phyloP scores from a whole-genome alignment of 1,140 invertebrate genomes.

The Laupala kohalensis region DNA sequence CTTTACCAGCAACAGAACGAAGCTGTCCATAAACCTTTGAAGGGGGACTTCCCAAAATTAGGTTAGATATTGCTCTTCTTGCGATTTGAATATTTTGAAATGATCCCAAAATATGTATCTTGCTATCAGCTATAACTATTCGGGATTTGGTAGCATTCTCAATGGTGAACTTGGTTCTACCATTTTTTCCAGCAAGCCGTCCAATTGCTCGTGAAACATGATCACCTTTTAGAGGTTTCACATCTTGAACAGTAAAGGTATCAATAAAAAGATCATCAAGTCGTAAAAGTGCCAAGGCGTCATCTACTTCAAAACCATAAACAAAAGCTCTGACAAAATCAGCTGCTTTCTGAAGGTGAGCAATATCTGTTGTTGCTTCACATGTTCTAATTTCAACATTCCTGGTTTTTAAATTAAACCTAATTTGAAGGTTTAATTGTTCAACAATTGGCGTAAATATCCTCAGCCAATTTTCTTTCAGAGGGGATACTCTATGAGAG shows the following conservation, averaged over 20 bases:
- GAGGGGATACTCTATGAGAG: slow-evolving; percentile 69
- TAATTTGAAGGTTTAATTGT: slow-evolving; percentile 82
- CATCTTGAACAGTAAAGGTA: slow-evolving; percentile 93
- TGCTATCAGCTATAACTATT: slow-evolving; percentile 91
- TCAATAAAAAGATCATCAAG: slow-evolving; percentile 97
- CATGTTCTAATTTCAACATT: slow-evolving; percentile 76
- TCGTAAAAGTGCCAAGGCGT: slow-evolving; percentile 85
- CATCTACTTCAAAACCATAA: slow-evolving; percentile 94
- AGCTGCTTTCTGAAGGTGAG: slow-evolving; percentile 89
- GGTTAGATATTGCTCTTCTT: slow-evolving; percentile 88
- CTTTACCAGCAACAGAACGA: slow-evolving; percentile 63
- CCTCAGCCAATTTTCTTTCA: slow-evolving; percentile 95
- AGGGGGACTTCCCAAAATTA: slow-evolving; percentile 91
- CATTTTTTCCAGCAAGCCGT: slow-evolving; percentile 91
- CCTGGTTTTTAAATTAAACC: slow-evolving; percentile 85
- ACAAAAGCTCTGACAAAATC: slow-evolving; percentile 97
- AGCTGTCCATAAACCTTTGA: slow-evolving; percentile 93
- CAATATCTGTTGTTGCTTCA: slow-evolving; percentile 71
- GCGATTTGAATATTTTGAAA: slow-evolving; percentile 95
- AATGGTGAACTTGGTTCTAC: slow-evolving; percentile 94
- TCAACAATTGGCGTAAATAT: slow-evolving; percentile 94
- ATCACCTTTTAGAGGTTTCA: slow-evolving; percentile 91
- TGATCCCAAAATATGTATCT: slow-evolving; percentile 95
- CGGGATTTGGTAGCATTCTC: slow-evolving; percentile 98
- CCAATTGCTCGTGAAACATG: slow-evolving; percentile 92